These are phyloP conservation scores for Proteles cristata DNA, from an alignment of 2,113 vertebrate genomes.

Conservation along the genomic window DNA sequence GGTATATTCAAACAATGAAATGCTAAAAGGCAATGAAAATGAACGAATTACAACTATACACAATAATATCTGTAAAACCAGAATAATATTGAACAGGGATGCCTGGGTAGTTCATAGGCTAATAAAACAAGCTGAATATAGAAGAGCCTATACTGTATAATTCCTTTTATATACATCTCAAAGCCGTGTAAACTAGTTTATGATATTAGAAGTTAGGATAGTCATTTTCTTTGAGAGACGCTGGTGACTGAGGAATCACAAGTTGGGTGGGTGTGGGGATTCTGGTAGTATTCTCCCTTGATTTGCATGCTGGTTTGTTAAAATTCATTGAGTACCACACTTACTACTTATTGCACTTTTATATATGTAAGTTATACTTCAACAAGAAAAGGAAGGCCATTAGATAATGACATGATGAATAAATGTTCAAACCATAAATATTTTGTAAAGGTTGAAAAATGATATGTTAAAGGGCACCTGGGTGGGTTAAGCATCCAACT, in stretches of 20 bases:
- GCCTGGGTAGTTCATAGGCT: no score
- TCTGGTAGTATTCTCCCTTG: background rate
- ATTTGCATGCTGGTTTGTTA: background rate
- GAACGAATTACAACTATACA: background rate
- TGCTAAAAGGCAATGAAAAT: background rate
- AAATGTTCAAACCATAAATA: background rate
- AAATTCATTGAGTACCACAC: background rate
- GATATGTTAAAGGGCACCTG: background rate
- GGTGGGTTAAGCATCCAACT: no score
- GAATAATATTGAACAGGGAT: background rate
- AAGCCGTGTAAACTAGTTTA: background rate
- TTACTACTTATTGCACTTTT: background rate
- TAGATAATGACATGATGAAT: background rate
- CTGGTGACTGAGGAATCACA: no score
- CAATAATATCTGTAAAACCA: background rate
- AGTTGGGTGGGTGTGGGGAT: accelerated
- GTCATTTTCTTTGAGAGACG: background rate
- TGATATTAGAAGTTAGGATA: background rate
- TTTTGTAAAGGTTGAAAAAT: background rate
- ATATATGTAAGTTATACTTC: background rate
- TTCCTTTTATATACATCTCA: background rate
- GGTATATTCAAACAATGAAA: background rate
- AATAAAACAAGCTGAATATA: background rate
- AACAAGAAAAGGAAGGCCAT: background rate
- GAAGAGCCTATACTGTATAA: background rate